Conservation (phyloP, 2,113 vertebrate species). For the Oenanthe melanoleuca region DNA sequence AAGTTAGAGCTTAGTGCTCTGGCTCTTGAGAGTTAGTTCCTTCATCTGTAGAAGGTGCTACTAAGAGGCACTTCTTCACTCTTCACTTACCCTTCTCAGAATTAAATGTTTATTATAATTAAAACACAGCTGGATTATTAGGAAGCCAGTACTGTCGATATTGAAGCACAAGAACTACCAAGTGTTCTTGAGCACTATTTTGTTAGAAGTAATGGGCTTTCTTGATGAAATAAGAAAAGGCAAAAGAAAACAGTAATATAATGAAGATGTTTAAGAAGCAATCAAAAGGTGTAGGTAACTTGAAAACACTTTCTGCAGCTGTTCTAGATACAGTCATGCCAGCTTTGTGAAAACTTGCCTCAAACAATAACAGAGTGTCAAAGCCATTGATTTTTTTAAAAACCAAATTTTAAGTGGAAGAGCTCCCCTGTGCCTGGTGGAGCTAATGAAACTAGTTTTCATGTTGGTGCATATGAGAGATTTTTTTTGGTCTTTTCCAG, state of each 20-base stretch:
- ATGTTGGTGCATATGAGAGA: not conserved
- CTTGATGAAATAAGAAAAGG: not conserved
- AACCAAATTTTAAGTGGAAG: not conserved
- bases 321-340: accelerated
- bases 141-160: not conserved
- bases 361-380: not conserved
- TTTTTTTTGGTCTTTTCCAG: not conserved
- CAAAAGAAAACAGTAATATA: not conserved
- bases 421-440: not conserved
- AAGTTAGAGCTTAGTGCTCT: not conserved
- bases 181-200: not conserved
- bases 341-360: not conserved
- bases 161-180: not conserved
- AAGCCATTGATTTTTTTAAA: not conserved
- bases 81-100: not conserved
- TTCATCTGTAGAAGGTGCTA: not conserved
- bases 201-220: not conserved
- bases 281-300: not conserved
- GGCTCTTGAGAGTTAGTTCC: not conserved
- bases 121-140: not conserved
- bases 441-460: not conserved
- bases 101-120: not conserved
- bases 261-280: not conserved
- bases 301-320: not conserved
- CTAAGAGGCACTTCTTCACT: not conserved